Base-by-base conservation (phyloP, 92 coral and sea anemone species). In the Nematostella vectensis region DNA sequence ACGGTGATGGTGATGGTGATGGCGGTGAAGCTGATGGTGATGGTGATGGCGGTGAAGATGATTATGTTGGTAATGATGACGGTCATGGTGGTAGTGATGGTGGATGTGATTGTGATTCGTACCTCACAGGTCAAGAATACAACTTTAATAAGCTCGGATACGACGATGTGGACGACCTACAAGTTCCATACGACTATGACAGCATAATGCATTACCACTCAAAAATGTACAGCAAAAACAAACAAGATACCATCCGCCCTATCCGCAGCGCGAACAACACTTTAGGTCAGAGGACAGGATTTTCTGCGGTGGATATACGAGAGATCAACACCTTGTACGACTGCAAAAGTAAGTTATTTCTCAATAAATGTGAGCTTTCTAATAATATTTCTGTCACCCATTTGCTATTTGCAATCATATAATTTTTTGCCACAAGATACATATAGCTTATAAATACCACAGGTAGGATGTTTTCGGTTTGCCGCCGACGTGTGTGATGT, bases 121-220 rank as follows among this genome's bases (percentile, higher is more conserved):
- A n/a, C n/a, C n/a, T n/a, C n/a, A n/a, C 40, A 33, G 40, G 15
- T 33, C 40, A 33, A 15, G 8, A 33, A 19, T 78, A 76, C 68
- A 85, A 89, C 63, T 89, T 89, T 25, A 74, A 57, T 57, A 89
- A 85, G 48, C 69, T 80, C 66, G 61, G 66, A 25, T 80, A 79
- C 8, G 72, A 74, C 33, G 57, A 27, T 39, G 40, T 85, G 16
- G 96, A 89, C 63, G 50, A 72, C 0, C 85, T 73, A 15, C 44
- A 78, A 31, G 76, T 85, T 2, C 86, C 97, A 0, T 89, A 89
- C 29, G 97, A 89, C 53, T 85, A 76, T 53, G 74, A 81, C 52
- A 80, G 89, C 59, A 61, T 85, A 36, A 89, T 89, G 97, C 95
- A 89, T 56, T 89, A 89, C 59, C 89, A 95, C 2, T 65, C 63